Conservation (phyloP, 2,113 vertebrate genomes). For the Melanerpes formicivorus region DNA sequence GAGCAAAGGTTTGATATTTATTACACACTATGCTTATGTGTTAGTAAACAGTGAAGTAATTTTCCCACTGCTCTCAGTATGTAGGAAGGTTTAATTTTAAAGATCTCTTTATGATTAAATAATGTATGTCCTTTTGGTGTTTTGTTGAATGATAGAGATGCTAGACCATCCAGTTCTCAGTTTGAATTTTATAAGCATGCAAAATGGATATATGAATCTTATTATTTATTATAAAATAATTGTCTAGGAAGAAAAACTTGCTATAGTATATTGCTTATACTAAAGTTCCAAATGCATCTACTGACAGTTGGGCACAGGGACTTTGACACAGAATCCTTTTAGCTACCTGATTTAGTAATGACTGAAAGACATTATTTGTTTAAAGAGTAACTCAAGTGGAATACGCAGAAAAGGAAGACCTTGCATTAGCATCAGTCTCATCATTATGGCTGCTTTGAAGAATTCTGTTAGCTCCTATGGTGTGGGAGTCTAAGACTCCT, state of each 20-base stretch:
- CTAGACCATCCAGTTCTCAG: not conserved
- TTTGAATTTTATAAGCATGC: not conserved
- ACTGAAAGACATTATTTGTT: not conserved
- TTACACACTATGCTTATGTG: not conserved
- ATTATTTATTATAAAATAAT: not conserved
- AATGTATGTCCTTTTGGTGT: not conserved
- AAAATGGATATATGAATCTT: not conserved
- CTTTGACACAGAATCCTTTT: not conserved
- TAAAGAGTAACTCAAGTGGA: not conserved
- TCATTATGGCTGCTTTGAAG: slow-evolving; percentile 17
- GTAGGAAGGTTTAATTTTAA: not conserved
- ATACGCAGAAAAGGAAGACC: not conserved
- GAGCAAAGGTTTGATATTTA: not conserved
- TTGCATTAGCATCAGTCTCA: not conserved
- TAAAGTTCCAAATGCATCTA: not conserved
- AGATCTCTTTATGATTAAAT: not conserved
- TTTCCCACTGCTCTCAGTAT: not conserved
- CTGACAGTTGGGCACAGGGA: not conserved
- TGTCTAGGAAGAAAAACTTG: not conserved
- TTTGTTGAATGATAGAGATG: not conserved
- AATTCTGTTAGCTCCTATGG: not conserved
- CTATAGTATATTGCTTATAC: not conserved
- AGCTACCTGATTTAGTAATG: not conserved
- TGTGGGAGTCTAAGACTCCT: slow-evolving; percentile 59
- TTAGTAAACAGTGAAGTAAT: not conserved